Percentiles rank a stretch among this genome's conserved stretches.
Conservation (phyloP, 1,140 invertebrate species). For the Leptopilina clavipes region DNA sequence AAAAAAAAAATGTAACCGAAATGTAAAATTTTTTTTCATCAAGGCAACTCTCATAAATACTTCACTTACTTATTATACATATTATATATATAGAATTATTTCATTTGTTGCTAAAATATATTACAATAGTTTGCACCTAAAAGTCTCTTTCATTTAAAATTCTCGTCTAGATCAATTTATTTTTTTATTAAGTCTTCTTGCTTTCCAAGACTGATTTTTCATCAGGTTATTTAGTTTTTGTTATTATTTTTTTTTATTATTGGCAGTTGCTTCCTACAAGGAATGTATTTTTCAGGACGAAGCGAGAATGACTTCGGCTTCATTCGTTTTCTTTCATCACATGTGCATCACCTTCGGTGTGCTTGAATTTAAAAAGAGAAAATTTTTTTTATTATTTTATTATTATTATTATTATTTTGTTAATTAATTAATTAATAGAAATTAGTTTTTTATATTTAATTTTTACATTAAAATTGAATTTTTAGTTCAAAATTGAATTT, state of each 20-base stretch:
- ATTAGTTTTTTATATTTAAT: too few species aligned
- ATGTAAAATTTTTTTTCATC: constrained; percentile 58
- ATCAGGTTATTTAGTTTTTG: too few species aligned
- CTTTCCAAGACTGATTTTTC: background rate
- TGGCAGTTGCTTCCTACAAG: constrained; percentile 67
- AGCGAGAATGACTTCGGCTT: constrained; percentile 53
- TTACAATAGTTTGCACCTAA: constrained; percentile 44
- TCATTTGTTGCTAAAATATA: constrained; percentile 47
- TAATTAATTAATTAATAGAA: too few species aligned
- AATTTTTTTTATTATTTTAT: background rate
- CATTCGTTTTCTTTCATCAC: constrained; percentile 64
- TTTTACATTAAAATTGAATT: too few species aligned
- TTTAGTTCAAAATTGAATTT: too few species aligned
- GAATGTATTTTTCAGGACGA: constrained; percentile 66
- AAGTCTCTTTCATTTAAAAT: constrained; percentile 33
- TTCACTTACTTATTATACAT: constrained; percentile 44
- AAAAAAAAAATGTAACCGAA: too few species aligned
- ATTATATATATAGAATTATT: constrained; percentile 53
- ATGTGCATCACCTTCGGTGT: constrained; percentile 74
- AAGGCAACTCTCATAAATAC: constrained; percentile 59
- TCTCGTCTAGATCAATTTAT: background rate
- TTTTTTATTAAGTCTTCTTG: background rate
- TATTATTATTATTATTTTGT: too few species aligned
- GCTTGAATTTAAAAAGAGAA: constrained; percentile 61
- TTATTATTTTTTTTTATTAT: constrained; percentile 46